phyloP scores from a whole-genome alignment of 2,797 vertebrate genomes.

The Corythornis leucogaster region DNA sequence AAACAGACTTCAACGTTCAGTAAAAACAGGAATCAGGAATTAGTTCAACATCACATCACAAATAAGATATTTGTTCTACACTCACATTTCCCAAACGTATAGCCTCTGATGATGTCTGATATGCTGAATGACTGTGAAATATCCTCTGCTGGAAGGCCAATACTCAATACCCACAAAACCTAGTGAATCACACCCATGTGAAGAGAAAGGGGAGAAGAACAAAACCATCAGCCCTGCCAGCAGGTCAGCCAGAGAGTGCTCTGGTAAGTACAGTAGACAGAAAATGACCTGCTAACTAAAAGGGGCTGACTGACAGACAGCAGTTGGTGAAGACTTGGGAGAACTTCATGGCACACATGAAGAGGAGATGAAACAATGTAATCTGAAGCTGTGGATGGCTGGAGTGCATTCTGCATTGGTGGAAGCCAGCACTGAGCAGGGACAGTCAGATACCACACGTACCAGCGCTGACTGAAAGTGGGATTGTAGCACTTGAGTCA shows the following conservation, averaged over 20 bases:
- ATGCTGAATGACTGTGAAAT: neutral
- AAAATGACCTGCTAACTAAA: conserved; percentile 22
- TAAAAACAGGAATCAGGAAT: neutral
- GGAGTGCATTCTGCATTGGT: neutral
- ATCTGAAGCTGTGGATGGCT: conserved; percentile 7
- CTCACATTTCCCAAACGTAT: neutral
- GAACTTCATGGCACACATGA: neutral
- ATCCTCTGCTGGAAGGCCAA: neutral
- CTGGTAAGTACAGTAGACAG: conserved; percentile 13
- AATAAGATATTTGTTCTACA: neutral
- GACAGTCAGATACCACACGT: neutral
- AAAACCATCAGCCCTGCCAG: neutral
- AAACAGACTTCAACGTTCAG: neutral
- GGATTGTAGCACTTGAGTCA: neutral
- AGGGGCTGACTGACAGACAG: conserved; percentile 20
- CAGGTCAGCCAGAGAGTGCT: neutral
- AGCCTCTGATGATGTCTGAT: neutral
- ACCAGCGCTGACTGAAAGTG: neutral
- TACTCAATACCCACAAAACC: neutral
- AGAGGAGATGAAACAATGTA: conserved; percentile 55
- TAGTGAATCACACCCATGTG: neutral
- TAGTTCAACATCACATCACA: neutral
- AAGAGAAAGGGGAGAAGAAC: neutral
- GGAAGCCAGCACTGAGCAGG: neutral
- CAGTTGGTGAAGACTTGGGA: conserved; percentile 26